phyloP scores from a whole-genome alignment of 2,797 vertebrate species.

The Liparis tanakae region DNA sequence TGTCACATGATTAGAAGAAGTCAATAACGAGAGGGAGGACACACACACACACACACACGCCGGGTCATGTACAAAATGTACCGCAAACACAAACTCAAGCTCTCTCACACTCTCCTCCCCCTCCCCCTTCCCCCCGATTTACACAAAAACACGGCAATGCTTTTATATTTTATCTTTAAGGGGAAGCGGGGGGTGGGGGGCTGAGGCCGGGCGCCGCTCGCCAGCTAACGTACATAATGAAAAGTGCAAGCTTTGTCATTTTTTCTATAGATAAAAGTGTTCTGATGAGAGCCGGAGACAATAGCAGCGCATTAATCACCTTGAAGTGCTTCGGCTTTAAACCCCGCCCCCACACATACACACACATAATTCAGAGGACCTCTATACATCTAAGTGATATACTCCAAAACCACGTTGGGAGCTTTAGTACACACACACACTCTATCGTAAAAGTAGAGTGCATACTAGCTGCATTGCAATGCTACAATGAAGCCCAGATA shows the following conservation, averaged over 20 bases:
- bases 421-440: neutral
- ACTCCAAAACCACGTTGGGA: too few relatives aligned
- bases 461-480: neutral
- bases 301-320: conserved; percentile 84
- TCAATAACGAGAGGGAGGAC: conserved; percentile 45
- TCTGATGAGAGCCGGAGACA: conserved; percentile 84
- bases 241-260: conserved; percentile 85
- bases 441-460: conserved; percentile 1
- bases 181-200: conserved; percentile 30
- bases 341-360: conserved; percentile 61
- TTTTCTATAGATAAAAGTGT: conserved; percentile 84
- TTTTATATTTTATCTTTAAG: conserved; percentile 25
- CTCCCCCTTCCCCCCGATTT: neutral
- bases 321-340: conserved; percentile 75
- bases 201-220: conserved; percentile 43
- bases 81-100: neutral
- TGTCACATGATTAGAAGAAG: conserved; percentile 66
- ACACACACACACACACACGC: conserved; percentile 2
- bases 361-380: conserved; percentile 39
- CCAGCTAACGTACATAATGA: conserved; percentile 79
- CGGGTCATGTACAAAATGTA: conserved; percentile 3
- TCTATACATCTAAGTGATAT: too few relatives aligned
- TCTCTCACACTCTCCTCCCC: neutral
- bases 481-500: neutral
- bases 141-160: conserved; percentile 36